A percentile compares a stretch with the other conserved stretches of the same genome.
These are phyloP conservation scores for Heliconius melpomene DNA, from an alignment of 1,140 invertebrate species.

Conservation along the genomic window DNA sequence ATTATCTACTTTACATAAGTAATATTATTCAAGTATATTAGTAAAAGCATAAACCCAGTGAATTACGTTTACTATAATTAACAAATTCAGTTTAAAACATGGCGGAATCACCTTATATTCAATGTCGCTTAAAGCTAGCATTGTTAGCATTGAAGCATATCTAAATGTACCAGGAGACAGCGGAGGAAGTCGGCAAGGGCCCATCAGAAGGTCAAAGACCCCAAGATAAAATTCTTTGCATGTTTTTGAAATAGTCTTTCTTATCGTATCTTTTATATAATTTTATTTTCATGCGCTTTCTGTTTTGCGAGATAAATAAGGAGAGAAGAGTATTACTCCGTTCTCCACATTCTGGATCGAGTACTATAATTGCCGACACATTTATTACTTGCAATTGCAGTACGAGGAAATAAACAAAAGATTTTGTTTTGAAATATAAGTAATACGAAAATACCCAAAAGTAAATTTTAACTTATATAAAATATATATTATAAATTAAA, in stretches of 20 bases:
- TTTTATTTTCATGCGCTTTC: background rate
- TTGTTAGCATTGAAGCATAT: conserved; percentile 58
- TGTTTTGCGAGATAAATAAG: background rate
- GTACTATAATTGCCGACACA: too few species aligned
- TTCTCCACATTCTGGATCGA: background rate
- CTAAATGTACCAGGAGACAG: conserved; percentile 50
- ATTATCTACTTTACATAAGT: too few species aligned
- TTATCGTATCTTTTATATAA: conserved; percentile 25
- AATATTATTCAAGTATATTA: too few species aligned
- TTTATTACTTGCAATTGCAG: too few species aligned
- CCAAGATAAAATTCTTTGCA: conserved; percentile 42
- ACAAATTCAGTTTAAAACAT: background rate
- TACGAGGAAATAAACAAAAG: too few species aligned
- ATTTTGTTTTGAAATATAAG: too few species aligned
- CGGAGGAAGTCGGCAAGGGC: conserved; percentile 59
- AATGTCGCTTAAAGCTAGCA: conserved; percentile 45
- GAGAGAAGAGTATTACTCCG: background rate
- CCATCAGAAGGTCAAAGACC: conserved; percentile 55
- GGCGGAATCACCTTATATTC: conserved; percentile 30
- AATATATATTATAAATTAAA: too few species aligned
- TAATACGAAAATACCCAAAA: too few species aligned
- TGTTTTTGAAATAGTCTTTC: conserved; percentile 18
- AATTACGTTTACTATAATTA: background rate
- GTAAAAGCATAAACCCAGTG: too few species aligned
- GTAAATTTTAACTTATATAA: too few species aligned